These are phyloP conservation scores for Larimichthys polyactis DNA, from an alignment of 2,113 vertebrate species.

Conservation along the genomic window DNA sequence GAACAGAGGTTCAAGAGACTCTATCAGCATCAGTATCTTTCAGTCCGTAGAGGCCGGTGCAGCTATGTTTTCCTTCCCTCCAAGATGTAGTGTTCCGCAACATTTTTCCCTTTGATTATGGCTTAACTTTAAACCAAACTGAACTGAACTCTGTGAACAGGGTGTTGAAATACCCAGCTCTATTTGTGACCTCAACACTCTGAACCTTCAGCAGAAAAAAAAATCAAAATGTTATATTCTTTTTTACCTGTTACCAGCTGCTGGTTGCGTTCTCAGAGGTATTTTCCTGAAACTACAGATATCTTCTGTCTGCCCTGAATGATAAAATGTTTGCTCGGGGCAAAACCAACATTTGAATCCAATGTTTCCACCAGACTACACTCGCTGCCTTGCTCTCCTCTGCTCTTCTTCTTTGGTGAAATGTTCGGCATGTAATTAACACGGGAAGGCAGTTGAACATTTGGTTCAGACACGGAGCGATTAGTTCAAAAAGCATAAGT, in stretches of 20 bases:
- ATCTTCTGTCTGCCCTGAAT: not conserved
- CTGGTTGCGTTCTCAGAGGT: constrained; percentile 6
- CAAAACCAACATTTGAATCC: not conserved
- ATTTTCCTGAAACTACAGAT: not conserved
- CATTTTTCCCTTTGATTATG: not conserved
- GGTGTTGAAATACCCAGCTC: constrained; percentile 1
- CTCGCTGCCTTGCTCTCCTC: not conserved
- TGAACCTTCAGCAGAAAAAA: not conserved
- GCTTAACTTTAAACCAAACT: not conserved
- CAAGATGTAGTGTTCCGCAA: not conserved
- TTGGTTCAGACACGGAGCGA: not conserved
- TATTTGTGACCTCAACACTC: not conserved
- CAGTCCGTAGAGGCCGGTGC: not conserved
- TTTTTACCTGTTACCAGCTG: constrained; percentile 1
- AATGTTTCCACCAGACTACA: not conserved
- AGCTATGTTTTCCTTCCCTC: not conserved
- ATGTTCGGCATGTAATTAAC: not conserved
- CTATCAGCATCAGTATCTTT: not conserved
- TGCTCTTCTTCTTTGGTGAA: not conserved
- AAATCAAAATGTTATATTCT: not conserved
- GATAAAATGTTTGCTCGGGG: not conserved
- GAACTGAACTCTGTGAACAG: not conserved
- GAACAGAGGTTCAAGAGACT: not conserved
- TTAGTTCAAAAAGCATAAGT: not conserved
- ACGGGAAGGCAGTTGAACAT: not conserved